Conservation (phyloP, 2,113 vertebrate species). For the Eptesicus fuscus region DNA sequence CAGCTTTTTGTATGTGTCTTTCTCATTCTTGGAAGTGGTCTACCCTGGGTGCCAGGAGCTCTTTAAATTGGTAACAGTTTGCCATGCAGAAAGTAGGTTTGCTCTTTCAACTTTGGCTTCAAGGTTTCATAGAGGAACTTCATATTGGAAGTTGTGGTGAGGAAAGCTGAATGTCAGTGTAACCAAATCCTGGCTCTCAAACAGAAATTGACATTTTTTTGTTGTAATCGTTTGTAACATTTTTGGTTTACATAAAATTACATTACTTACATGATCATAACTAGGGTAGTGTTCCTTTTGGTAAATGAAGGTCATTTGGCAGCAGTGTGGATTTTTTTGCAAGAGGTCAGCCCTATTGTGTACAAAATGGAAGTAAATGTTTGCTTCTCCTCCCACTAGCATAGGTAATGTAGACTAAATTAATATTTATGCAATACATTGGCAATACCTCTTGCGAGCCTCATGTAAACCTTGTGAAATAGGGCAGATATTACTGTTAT, state of each 20-base stretch:
- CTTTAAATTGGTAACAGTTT: conserved; percentile 41
- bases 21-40: not conserved
- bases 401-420: not conserved
- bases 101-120: conserved; percentile 42
- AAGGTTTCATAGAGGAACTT: not conserved
- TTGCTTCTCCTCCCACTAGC: not conserved
- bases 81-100: not conserved
- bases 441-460: not conserved
- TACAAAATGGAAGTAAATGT: too few species aligned
- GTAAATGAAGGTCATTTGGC: not conserved
- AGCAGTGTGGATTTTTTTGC: not conserved
- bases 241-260: not conserved
- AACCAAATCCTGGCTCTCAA: not conserved
- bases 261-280: not conserved
- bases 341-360: not conserved
- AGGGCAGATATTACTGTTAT: not conserved
- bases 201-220: not conserved
- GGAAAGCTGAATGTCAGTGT: not conserved
- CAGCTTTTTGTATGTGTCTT: conserved; percentile 17
- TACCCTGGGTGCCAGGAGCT: conserved; percentile 36
- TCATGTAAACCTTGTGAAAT: not conserved
- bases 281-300: not conserved
- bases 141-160: rapidly evolving
- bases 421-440: not conserved
- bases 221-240: not conserved